These are phyloP conservation scores for Nematostella vectensis DNA, from an alignment of 92 coral and sea anemone species.

Conservation along the genomic window DNA sequence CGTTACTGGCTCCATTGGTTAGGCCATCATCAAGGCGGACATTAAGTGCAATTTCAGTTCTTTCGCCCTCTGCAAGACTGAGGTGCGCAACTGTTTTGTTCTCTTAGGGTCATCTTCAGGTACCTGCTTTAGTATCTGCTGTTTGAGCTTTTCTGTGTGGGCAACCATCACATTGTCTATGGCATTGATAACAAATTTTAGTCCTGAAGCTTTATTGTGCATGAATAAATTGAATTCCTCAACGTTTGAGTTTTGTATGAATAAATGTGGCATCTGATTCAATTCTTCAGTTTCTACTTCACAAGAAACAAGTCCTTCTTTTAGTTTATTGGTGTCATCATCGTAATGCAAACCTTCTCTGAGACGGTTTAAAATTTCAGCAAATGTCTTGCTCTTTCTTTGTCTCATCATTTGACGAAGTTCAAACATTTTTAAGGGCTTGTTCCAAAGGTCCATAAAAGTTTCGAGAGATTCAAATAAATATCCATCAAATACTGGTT, in stretches of 20 bases:
- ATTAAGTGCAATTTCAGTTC: constrained; percentile 20
- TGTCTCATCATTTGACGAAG: constrained; percentile 41
- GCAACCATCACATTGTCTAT: constrained; percentile 43
- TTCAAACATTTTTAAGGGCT: constrained; percentile 39
- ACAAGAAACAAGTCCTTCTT: too few relatives aligned
- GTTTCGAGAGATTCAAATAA: constrained; percentile 46
- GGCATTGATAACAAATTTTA: constrained; percentile 26
- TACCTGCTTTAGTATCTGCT: constrained; percentile 40
- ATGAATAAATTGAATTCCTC: constrained; percentile 19
- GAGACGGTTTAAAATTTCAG: constrained; percentile 43
- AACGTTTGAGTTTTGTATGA: constrained; percentile 29
- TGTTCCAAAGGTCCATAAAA: constrained; percentile 16
- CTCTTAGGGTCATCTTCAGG: constrained; percentile 27
- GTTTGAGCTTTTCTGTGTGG: constrained; percentile 21
- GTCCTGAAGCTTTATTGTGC: constrained; percentile 19
- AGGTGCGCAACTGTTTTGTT: constrained; percentile 13
- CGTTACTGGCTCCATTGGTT: constrained; percentile 27
- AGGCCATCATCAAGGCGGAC: constrained; percentile 22
- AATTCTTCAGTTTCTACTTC: constrained; percentile 3
- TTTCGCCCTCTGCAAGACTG: constrained; percentile 6
- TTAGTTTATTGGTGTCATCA: constrained; percentile 22
- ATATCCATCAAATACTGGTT: constrained; percentile 38
- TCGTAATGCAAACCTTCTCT: constrained; percentile 42
- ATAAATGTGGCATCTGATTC: constrained; percentile 28
- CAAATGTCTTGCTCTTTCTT: constrained; percentile 46